Percentiles rank a stretch among this genome's conserved stretches.
Conservation (phyloP, 2,888 invertebrate genomes). For the Agonopterix alstromeriana region DNA sequence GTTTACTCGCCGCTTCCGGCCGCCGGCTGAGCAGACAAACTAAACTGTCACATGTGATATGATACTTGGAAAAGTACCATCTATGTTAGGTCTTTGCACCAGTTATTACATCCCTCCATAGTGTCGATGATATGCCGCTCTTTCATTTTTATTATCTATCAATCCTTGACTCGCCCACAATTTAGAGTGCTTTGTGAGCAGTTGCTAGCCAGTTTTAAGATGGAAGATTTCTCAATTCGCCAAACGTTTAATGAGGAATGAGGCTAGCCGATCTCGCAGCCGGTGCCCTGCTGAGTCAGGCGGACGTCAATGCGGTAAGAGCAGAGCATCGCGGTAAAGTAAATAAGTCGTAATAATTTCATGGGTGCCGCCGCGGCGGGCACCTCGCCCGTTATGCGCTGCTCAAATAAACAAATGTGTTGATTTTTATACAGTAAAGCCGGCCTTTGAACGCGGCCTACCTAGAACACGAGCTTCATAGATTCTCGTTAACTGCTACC, state of each 20-base stretch:
- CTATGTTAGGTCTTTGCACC: too few species aligned
- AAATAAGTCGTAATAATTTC: constrained; percentile 72
- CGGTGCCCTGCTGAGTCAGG: constrained; percentile 30
- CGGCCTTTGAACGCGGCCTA: constrained; percentile 37
- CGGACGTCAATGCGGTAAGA: constrained; percentile 55
- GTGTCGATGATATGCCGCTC: too few species aligned
- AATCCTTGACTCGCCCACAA: too few species aligned
- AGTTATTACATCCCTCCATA: too few species aligned
- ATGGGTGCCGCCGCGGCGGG: constrained; percentile 62
- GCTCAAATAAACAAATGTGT: constrained; percentile 68
- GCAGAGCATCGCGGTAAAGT: constrained; percentile 54
- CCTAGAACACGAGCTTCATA: constrained; percentile 27
- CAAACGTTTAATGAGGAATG: constrained; percentile 6
- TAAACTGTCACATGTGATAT: constrained; percentile 2
- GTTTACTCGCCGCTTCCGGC: constrained; percentile 49
- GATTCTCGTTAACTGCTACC: constrained; percentile 43
- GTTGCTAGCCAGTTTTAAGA: too few species aligned
- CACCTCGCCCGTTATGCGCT: constrained; percentile 55
- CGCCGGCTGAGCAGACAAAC: constrained; percentile 16
- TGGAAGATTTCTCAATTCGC: constrained; percentile 1
- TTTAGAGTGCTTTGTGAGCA: too few species aligned
- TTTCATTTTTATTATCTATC: too few species aligned
- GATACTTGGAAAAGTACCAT: constrained; percentile 7
- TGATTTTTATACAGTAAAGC: constrained; percentile 66
- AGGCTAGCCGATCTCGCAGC: constrained; percentile 12